A percentile compares a stretch with the other conserved stretches of the same genome.
phyloP scores from a whole-genome alignment of 2,888 invertebrate species.

The Rotaria macrura region DNA sequence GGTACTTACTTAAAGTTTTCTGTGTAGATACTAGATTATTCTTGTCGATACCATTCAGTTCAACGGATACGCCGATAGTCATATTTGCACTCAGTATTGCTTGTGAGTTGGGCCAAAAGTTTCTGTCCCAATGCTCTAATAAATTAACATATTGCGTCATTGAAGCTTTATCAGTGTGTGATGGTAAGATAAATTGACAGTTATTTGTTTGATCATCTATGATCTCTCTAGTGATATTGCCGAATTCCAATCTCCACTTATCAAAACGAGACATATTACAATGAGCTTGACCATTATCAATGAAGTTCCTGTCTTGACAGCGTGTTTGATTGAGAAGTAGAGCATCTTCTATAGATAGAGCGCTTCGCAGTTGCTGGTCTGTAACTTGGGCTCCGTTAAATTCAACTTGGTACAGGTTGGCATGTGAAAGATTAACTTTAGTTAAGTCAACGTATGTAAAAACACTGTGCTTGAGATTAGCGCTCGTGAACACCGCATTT shows the following conservation, averaged over 20 bases:
- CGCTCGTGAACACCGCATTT: neutral
- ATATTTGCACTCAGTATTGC: neutral
- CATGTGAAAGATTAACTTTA: neutral
- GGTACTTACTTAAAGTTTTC: too few species aligned
- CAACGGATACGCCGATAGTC: neutral
- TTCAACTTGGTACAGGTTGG: neutral
- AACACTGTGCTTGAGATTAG: neutral
- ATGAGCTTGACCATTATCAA: neutral
- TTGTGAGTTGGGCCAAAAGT: neutral
- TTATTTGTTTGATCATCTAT: neutral
- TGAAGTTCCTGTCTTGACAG: neutral
- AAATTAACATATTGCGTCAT: neutral
- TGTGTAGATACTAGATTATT: too few species aligned
- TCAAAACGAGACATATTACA: neutral
- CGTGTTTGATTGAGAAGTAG: neutral
- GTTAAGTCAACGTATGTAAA: neutral
- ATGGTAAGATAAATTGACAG: neutral
- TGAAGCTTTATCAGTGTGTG: neutral
- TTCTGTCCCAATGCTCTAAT: neutral
- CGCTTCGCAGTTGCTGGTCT: neutral
- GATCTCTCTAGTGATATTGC: neutral
- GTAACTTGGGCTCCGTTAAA: neutral
- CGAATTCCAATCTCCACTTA: neutral
- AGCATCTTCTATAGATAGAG: neutral
- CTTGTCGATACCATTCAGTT: neutral